phyloP scores from a whole-genome alignment of 2,113 vertebrate genomes.

The Peromyscus leucopus region DNA sequence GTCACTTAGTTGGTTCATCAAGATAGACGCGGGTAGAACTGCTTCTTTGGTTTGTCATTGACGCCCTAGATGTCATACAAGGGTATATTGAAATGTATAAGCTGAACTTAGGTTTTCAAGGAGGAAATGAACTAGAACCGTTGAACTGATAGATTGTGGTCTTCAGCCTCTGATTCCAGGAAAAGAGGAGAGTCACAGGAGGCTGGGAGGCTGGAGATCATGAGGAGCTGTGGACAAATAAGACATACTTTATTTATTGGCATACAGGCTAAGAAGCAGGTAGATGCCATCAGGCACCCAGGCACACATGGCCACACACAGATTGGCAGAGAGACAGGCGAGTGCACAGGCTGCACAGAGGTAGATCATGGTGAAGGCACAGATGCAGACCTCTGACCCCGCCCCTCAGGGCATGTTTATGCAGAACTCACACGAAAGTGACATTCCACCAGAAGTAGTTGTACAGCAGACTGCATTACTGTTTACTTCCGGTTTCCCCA shows the following conservation, averaged over 20 bases:
- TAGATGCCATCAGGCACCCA: background rate
- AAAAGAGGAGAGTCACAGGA: background rate
- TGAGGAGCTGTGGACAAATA: background rate
- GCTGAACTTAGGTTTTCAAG: slow-evolving; percentile 21
- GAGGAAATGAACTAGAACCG: slow-evolving; percentile 35
- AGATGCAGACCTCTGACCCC: too few relatives aligned
- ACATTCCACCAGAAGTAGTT: background rate
- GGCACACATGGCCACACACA: too few relatives aligned
- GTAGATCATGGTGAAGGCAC: too few relatives aligned
- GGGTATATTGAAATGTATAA: slow-evolving; percentile 20
- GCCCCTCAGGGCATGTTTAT: background rate
- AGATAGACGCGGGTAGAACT: background rate
- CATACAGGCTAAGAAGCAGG: background rate
- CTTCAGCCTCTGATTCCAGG: background rate
- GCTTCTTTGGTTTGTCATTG: background rate
- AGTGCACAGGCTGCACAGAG: too few relatives aligned
- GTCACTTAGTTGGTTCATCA: background rate
- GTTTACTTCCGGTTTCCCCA: background rate
- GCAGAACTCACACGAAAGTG: background rate
- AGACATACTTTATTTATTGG: background rate
- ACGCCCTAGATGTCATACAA: background rate
- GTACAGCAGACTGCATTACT: background rate
- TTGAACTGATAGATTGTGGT: background rate
- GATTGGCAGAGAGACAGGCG: too few relatives aligned
- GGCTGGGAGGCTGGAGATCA: background rate